Evolutionary conservation across 2,888 invertebrate species (phyloP), one percentile per base, ranked within the genome.

Genomic region (Elmis aenea): DNA sequence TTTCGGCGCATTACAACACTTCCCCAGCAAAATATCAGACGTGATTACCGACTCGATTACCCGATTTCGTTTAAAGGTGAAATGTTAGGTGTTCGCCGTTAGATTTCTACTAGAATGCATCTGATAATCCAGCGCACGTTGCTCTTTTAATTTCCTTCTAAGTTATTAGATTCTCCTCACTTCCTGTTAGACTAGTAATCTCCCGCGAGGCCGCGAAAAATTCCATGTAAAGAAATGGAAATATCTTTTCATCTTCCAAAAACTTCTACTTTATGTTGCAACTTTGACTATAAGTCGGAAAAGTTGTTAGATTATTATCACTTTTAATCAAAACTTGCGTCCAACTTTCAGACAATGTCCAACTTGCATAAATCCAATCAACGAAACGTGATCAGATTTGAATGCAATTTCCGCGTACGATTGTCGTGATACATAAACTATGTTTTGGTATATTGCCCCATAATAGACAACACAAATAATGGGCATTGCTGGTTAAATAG

Each of bases 141-240:
- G 37, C 36, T 44, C 44, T 44, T 47, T 45, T 47, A 47, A 47
- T 47, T 47, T 47, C 44, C 47, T 42, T 31, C 26, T 32, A 23
- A 32, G 36, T 46, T 46, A 46, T 46, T 46, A 46, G 42, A 46
- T 46, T 44, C 42, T 33, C 38, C 42, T 34, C 37, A 27, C 43
- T 38, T 46, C 46, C 43, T 33, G 31, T 40, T 30, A 36, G 12
- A 37, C 42, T 33, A 42, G 37, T 30, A 36, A 40, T 30, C 38
- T 42, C 32, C 15, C 38, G n/a, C 10, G 36, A 38, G 29, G 27
- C 34, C 32, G 25, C 31, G 42, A 42, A 42, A 42, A 37, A 36
- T 42, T 37, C 27, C 42, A 37, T 37, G 42, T 33, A 38, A 38
- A 38, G 38, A 26, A 37, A 38, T 30, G 37, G 30, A 30, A 38